These are phyloP conservation scores for Spodoptera exigua DNA, from an alignment of 2,888 invertebrate species.

Conservation along the genomic window DNA sequence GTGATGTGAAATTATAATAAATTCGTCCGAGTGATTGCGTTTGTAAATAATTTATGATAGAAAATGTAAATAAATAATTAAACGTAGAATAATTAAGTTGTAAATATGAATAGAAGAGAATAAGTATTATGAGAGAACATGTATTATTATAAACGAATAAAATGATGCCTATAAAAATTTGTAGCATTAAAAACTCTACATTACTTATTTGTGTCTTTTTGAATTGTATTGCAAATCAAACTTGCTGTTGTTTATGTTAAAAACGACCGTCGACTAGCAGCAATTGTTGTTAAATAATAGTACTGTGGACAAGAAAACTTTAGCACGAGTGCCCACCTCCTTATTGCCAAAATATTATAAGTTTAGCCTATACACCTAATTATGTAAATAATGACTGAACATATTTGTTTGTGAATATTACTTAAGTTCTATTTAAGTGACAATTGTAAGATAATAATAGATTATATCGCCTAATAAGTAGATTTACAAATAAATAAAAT, in stretches of 20 bases:
- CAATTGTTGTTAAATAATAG: neutral
- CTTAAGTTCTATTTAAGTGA: conserved; percentile 49
- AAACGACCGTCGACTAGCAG: too few species aligned
- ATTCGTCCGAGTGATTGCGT: neutral
- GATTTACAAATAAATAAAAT: conserved; percentile 40
- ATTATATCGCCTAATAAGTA: conserved; percentile 34
- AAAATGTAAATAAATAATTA: too few species aligned
- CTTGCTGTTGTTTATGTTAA: neutral
- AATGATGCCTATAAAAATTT: too few species aligned
- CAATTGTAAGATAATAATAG: conserved; percentile 34
- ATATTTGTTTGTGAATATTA: conserved; percentile 58
- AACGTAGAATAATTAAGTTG: conserved; percentile 20
- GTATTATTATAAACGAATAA: conserved; percentile 13
- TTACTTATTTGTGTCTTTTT: too few species aligned
- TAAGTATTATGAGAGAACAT: conserved; percentile 25
- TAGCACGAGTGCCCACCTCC: conserved; percentile 56
- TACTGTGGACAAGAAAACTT: conserved; percentile 11
- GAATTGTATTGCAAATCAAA: too few species aligned
- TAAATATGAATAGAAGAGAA: conserved; percentile 28
- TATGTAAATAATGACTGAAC: conserved; percentile 62
- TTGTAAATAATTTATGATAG: conserved; percentile 32
- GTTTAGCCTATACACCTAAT: conserved; percentile 16
- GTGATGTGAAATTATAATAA: too few species aligned
- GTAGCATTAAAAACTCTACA: too few species aligned
- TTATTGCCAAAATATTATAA: conserved; percentile 65